Evolutionary conservation across 2,797 vertebrate species (phyloP), one percentile per base, ranked within the genome.

Genomic region (Betta splendens): DNA sequence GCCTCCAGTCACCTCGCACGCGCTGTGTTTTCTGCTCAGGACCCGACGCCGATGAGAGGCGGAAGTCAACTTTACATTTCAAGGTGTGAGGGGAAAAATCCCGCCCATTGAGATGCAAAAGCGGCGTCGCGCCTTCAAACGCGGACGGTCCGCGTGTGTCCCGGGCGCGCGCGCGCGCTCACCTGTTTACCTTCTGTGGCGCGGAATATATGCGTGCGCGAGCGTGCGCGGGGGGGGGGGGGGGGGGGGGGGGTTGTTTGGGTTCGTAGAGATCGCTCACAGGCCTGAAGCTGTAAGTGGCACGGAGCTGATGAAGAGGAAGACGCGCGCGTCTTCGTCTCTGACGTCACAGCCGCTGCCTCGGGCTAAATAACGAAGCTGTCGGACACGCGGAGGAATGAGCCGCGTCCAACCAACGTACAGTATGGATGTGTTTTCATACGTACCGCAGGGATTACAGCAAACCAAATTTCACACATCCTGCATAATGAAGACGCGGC

Each of bases 61-160:
- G 25, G 29, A 72, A 55, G 37, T 38, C 39, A 25, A 60, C 72
- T 83, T 76, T 67, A 67, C 72, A 74, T 81, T 79, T 74, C 29
- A 76, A 79, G 67, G 64, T 52, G 40, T 46, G 21, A 15, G 38
- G 12, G 16, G n/a, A n/a, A 58, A 66, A 51, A 72, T 35, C 51
- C 32, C 47, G 16, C 50, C 42, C 1, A 13, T 35, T 31, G 51
- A 49, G 59, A 79, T 63, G 56, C 64, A 54, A 47, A 68, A 55
- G 50, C 7, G 40, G 5, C 53, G 37, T 29, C 46, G 11, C 29
- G 22, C 5, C 6, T 17, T 33, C 38, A 17, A 2, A 50, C 37
- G 28, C 13, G 39, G 32, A 13, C 46, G 43, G 36, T 62, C n/a
- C 54, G 46, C 52, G 26, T 59, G 36, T 23, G 6, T 49, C 38